These are phyloP conservation scores for Mayetiola destructor DNA, from an alignment of 2,888 invertebrate species.

Conservation along the genomic window DNA sequence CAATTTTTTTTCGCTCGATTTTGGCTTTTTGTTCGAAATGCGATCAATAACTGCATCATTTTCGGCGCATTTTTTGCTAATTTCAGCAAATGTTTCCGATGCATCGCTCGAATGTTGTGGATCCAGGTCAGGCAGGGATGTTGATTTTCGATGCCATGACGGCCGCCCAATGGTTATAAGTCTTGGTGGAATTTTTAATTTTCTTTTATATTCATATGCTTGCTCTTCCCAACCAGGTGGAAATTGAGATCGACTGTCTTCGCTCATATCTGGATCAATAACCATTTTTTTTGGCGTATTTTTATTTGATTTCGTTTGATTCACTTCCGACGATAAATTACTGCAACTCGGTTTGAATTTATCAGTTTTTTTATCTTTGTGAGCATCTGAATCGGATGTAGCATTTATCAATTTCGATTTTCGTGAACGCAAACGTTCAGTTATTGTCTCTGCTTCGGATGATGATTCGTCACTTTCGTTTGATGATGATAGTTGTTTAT, in stretches of 20 bases:
- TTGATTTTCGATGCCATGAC: slow-evolving; percentile 52
- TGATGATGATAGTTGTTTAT: background rate
- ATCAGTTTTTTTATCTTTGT: background rate
- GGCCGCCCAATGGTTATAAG: slow-evolving; percentile 67
- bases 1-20: slow-evolving; percentile 25
- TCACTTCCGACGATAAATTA: background rate
- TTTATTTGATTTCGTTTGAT: background rate
- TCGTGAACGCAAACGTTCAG: slow-evolving; percentile 10
- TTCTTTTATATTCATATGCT: slow-evolving; percentile 65
- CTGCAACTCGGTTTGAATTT: background rate
- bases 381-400: background rate
- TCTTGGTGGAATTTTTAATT: slow-evolving; percentile 64
- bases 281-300: background rate
- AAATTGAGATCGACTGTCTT: slow-evolving; percentile 30
- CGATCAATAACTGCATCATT: slow-evolving; percentile 33
- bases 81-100: slow-evolving; percentile 19
- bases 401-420: background rate
- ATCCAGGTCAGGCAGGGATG: slow-evolving; percentile 64
- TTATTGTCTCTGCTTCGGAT: background rate
- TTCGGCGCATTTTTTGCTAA: slow-evolving; percentile 26
- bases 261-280: background rate
- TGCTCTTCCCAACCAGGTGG: slow-evolving; percentile 74
- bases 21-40: slow-evolving; percentile 29
- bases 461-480: slow-evolving; percentile 5
- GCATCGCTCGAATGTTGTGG: slow-evolving; percentile 57